These are phyloP conservation scores for Anguilla marmorata DNA, from an alignment of 2,797 vertebrate species.

Conservation along the genomic window DNA sequence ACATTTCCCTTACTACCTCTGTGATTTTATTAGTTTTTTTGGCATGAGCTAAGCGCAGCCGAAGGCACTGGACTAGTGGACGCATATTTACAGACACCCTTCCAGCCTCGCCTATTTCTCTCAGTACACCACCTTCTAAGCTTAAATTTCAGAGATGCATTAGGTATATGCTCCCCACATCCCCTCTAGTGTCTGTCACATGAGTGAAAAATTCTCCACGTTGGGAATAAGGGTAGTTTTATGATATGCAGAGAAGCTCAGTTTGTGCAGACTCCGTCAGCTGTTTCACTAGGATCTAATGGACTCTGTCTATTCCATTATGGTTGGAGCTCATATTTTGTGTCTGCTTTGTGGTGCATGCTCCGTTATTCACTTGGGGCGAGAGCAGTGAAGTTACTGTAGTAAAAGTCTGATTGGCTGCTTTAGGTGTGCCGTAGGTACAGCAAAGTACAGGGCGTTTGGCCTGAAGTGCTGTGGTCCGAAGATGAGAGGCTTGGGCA, in stretches of 20 bases:
- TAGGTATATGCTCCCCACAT: not conserved
- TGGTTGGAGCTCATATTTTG: not conserved
- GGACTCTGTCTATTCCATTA: not conserved
- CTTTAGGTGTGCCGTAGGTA: not conserved
- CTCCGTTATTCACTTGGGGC: not conserved
- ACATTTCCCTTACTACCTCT: not conserved
- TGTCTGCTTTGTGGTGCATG: not conserved
- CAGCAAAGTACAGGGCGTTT: not conserved
- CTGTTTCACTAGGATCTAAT: not conserved
- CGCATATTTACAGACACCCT: conserved; percentile 6
- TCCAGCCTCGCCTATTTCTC: conserved; percentile 16
- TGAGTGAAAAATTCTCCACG: not conserved
- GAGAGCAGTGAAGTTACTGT: not conserved
- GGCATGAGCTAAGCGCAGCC: not conserved
- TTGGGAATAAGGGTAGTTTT: not conserved
- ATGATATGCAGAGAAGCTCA: conserved; percentile 41
- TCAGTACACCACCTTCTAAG: not conserved
- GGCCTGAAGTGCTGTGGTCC: not conserved
- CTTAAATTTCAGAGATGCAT: conserved; percentile 12
- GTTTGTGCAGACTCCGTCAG: not conserved
- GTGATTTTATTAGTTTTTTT: conserved; percentile 23
- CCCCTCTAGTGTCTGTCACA: not conserved
- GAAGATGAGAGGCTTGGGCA: not conserved
- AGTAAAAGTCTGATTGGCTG: not conserved
- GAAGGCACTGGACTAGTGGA: conserved; percentile 9